These are phyloP conservation scores for Amiota mariae DNA, from an alignment of 2,888 invertebrate genomes.

Conservation along the genomic window DNA sequence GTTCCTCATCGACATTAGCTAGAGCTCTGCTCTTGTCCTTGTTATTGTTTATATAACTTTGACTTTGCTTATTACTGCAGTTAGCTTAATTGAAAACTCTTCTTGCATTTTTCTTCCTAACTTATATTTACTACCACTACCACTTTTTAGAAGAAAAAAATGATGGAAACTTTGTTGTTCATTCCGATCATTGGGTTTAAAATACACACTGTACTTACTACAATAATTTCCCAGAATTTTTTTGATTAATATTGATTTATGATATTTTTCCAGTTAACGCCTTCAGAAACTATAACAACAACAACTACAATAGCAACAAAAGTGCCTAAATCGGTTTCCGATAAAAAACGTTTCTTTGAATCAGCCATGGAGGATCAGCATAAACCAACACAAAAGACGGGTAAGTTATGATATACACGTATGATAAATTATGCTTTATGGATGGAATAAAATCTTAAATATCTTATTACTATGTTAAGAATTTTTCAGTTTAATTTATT, in stretches of 20 bases:
- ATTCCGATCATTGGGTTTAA: conserved; percentile 2
- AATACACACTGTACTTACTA: not conserved
- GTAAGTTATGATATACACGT: conserved; percentile 74
- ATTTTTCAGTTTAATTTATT: too few species aligned
- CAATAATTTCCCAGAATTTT: conserved; percentile 10
- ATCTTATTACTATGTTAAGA: too few species aligned
- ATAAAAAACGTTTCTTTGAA: conserved; percentile 96
- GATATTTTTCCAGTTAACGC: conserved; percentile 56
- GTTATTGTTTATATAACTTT: conserved; percentile 39
- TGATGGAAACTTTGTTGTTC: conserved; percentile 37
- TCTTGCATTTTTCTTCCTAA: too few species aligned
- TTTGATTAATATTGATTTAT: conserved; percentile 47
- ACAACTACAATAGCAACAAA: conserved; percentile 76
- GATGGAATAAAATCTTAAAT: too few species aligned
- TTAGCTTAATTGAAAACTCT: conserved; percentile 42
- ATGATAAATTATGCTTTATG: not conserved
- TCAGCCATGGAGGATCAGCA: conserved; percentile 95
- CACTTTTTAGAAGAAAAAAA: not conserved
- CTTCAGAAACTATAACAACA: conserved; percentile 38
- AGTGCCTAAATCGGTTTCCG: conserved; percentile 89
- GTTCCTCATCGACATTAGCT: conserved; percentile 27
- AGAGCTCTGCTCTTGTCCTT: conserved; percentile 17
- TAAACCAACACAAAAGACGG: conserved; percentile 88
- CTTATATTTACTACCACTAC: too few species aligned
- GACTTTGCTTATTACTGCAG: conserved; percentile 49